Percentiles rank a stretch among this genome's conserved stretches.
Conservation (phyloP, 2,113 vertebrate genomes). For the Steatornis caripensis region DNA sequence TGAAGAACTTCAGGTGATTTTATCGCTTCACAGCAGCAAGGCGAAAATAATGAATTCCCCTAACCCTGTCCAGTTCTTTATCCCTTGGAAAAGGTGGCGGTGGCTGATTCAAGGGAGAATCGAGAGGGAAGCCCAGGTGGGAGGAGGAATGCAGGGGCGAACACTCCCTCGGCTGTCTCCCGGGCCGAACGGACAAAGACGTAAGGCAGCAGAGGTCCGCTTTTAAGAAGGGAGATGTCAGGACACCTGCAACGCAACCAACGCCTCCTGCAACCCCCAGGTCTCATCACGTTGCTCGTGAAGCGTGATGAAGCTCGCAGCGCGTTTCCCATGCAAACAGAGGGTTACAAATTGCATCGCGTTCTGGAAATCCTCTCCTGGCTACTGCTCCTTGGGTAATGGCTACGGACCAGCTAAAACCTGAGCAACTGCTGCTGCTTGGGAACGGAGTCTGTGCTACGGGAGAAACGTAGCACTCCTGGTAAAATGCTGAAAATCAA, state of each 20-base stretch:
- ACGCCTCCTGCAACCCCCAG: fast-evolving
- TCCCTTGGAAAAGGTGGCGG: fast-evolving
- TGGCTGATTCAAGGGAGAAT: background rate
- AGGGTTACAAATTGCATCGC: background rate
- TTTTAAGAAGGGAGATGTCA: background rate
- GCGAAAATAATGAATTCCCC: background rate
- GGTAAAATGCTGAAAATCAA: background rate
- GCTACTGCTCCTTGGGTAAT: background rate
- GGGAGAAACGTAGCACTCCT: background rate
- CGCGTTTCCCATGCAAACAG: fast-evolving
- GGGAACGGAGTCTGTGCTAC: background rate
- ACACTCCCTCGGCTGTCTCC: background rate
- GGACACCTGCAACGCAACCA: background rate
- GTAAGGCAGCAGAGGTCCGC: background rate
- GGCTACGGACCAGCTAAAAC: background rate
- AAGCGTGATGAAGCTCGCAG: background rate
- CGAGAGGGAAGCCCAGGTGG: fast-evolving
- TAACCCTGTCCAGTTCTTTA: background rate
- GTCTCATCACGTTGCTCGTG: fast-evolving
- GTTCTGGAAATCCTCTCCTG: background rate
- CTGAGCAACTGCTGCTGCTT: background rate
- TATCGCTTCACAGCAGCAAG: background rate
- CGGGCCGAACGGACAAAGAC: fast-evolving
- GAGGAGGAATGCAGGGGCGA: background rate
- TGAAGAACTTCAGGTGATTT: background rate